These are phyloP conservation scores for Phrynosoma platyrhinos DNA, from an alignment of 2,113 vertebrate species.

Conservation along the genomic window DNA sequence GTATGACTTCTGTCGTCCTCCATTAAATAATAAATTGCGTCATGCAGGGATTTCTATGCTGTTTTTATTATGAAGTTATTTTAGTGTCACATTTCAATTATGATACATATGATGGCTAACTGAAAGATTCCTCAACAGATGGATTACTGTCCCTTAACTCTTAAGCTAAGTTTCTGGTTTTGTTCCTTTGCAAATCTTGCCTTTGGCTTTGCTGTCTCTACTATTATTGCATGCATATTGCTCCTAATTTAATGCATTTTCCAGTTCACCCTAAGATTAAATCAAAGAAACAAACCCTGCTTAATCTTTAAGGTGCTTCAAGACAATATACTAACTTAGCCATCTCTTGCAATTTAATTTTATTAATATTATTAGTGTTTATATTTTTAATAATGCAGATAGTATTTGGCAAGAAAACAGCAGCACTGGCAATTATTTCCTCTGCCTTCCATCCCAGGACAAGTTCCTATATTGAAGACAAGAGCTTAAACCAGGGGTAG, in stretches of 20 bases:
- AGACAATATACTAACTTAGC: background rate
- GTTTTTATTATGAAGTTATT: conserved; percentile 7
- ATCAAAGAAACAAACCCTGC: background rate
- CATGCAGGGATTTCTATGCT: background rate
- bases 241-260: conserved; percentile 1
- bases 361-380: background rate
- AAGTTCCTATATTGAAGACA: background rate
- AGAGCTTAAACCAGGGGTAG: no score
- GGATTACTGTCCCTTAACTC: background rate
- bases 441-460: background rate
- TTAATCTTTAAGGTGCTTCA: background rate
- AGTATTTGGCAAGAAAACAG: background rate
- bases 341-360: background rate
- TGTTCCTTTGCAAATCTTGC: background rate
- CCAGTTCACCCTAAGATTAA: background rate
- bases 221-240: background rate
- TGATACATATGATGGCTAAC: background rate
- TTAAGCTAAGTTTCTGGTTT: background rate
- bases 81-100: background rate
- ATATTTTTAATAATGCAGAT: background rate
- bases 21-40: background rate
- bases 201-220: background rate
- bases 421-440: background rate
- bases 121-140: background rate
- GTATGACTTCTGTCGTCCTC: background rate